Evolutionary conservation across 2,113 vertebrate species (phyloP), one percentile per base, ranked within the genome.

Genomic region (Chunga burmeisteri): DNA sequence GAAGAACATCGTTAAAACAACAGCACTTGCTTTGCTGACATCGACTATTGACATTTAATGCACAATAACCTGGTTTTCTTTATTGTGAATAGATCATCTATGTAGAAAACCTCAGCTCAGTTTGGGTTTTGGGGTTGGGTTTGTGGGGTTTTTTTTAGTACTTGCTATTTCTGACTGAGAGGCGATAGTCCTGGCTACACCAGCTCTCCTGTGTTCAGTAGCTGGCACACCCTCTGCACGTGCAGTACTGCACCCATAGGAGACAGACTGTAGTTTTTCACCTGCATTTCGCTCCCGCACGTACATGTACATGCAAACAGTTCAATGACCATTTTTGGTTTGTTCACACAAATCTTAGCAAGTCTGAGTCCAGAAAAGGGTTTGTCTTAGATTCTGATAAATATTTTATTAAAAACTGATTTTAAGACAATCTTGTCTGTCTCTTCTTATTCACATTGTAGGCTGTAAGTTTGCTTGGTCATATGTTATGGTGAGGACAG

Each of bases 321-420:
- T 56, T 94, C 79, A 78, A 6, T 70, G 55, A 65, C 8, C 49
- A 2, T 32, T 59, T 81, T 58, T 62, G 66, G 13, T 81, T 94
- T 83, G 66, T 93, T 90, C 84, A 71, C 71, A 26, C 71, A 29
- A 67, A 86, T 80, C 71, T 83, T 94, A 95, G 91, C 85, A 83
- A 86, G 75, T 90, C 86, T 94, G 97, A 92, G 87, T 87, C 93
- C 86, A 83, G 83, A 91, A 93, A 94, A 93, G 75, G 70, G 78
- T 92, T 97, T 96, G 94, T 2, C 95, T 94, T 97, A 96, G 97
- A 96, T 86, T 71, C 81, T 96, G 93, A 95, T 93, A 84, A 97
- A 95, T 96, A 95, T 97, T 97, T 97, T 96, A 98, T 98, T 98
- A 97, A 97, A 98, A 97, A 94, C 63, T 63, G 91, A 91, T 96